phyloP scores from a whole-genome alignment of 2,888 invertebrate genomes.

The Chymomyza amoena region DNA sequence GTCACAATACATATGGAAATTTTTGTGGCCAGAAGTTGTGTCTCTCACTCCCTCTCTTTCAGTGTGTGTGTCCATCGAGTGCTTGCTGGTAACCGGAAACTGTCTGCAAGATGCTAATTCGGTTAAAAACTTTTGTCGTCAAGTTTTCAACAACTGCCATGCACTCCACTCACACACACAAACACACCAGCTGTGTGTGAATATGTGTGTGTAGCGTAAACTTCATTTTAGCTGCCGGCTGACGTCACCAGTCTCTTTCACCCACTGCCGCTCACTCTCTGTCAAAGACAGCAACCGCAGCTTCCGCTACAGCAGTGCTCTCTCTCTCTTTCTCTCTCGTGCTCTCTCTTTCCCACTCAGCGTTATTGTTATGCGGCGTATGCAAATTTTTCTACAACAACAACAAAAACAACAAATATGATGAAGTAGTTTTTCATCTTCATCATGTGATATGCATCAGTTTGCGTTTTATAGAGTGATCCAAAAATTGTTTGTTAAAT shows the following conservation, averaged over 20 bases:
- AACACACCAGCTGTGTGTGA: neutral
- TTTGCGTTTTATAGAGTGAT: constrained; percentile 23
- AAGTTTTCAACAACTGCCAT: constrained; percentile 58
- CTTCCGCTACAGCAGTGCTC: constrained; percentile 5
- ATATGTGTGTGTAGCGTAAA: neutral
- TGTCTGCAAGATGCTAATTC: constrained; percentile 72
- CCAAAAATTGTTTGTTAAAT: constrained; percentile 57
- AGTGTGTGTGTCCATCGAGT: neutral
- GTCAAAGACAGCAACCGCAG: neutral
- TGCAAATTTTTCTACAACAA: constrained; percentile 45
- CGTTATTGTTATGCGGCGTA: constrained; percentile 38
- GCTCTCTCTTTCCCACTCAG: constrained; percentile 4
- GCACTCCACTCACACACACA: neutral
- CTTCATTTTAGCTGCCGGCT: neutral
- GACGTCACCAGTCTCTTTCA: neutral
- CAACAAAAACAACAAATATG: neutral
- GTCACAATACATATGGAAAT: constrained; percentile 70
- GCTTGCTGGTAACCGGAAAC: constrained; percentile 44
- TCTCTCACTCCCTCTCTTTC: neutral
- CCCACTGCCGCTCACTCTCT: neutral
- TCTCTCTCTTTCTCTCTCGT: constrained; percentile 14
- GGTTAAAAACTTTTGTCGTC: constrained; percentile 69
- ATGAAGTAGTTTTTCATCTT: constrained; percentile 31
- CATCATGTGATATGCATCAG: constrained; percentile 64
- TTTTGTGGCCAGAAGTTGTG: constrained; percentile 20